Evolutionary conservation across 2,888 invertebrate species (phyloP).

Genomic region (Papilio demoleus): DNA sequence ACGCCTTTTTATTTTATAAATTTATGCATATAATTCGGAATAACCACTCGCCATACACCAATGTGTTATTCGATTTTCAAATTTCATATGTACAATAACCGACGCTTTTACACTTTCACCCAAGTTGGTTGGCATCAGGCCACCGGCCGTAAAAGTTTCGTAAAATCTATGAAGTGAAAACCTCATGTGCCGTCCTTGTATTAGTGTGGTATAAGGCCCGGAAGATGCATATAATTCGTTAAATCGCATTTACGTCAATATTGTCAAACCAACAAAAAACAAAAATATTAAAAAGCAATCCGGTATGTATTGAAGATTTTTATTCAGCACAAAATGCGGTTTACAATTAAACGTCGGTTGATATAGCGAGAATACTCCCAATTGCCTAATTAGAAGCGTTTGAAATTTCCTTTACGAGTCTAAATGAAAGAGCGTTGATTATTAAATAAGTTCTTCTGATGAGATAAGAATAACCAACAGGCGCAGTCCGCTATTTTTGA

Average conservation of each 20-base stretch:
- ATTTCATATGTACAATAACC: too few relatives aligned
- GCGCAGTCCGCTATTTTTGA: slow-evolving; percentile 30
- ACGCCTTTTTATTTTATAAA: neutral
- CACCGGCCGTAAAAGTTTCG: too few relatives aligned
- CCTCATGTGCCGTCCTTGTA: too few relatives aligned
- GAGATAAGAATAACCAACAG: slow-evolving; percentile 40
- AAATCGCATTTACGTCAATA: too few relatives aligned
- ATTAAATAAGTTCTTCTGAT: slow-evolving; percentile 40
- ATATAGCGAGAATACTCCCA: slow-evolving; percentile 39
- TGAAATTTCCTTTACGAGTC: slow-evolving; percentile 40
- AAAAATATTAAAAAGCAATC: neutral
- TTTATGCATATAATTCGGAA: neutral
- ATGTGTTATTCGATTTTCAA: too few relatives aligned
- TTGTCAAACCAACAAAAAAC: too few relatives aligned
- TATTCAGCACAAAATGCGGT: slow-evolving; percentile 36
- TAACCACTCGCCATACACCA: too few relatives aligned
- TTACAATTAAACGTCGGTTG: slow-evolving; percentile 34
- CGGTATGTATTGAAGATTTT: neutral
- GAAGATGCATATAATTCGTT: too few relatives aligned
- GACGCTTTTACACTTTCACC: too few relatives aligned
- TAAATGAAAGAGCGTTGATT: slow-evolving; percentile 41
- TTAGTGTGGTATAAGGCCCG: too few relatives aligned
- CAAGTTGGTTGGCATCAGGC: too few relatives aligned
- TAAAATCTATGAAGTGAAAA: too few relatives aligned
- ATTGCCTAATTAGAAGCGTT: slow-evolving; percentile 41